These are phyloP conservation scores for Calameuta idolon DNA, from an alignment of 2,888 invertebrate species.

Conservation along the genomic window DNA sequence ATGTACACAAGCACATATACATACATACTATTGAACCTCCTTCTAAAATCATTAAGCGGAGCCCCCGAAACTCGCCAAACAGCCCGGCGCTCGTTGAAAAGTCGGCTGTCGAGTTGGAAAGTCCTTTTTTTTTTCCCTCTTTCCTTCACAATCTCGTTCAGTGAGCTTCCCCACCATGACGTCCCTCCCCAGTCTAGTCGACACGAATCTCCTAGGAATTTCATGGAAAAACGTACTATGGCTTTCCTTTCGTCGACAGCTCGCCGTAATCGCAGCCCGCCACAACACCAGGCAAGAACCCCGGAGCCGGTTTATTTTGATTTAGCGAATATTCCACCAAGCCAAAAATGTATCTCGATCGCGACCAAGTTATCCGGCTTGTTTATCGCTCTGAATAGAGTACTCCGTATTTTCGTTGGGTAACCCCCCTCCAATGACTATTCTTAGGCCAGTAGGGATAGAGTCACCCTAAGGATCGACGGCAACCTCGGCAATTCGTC, in stretches of 20 bases:
- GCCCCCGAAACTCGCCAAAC: not conserved
- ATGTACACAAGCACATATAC: too few species aligned
- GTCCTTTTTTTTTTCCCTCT: not conserved
- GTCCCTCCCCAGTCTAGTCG: not conserved
- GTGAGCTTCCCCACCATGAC: not conserved
- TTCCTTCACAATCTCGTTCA: not conserved
- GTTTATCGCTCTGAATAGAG: not conserved
- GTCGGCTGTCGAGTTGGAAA: not conserved
- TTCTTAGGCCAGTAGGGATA: not conserved
- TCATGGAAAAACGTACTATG: not conserved
- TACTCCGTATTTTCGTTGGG: not conserved
- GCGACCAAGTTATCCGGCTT: not conserved
- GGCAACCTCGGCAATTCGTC: not conserved
- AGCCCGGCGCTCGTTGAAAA: not conserved
- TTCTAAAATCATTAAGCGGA: not conserved
- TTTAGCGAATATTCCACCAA: not conserved
- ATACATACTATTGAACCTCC: not conserved
- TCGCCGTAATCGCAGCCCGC: not conserved
- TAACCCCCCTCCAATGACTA: not conserved
- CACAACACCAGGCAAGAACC: not conserved
- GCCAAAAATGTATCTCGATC: not conserved
- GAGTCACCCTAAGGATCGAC: not conserved
- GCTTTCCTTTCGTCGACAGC: not conserved
- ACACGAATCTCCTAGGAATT: not conserved
- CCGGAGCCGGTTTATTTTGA: not conserved